These are phyloP conservation scores for Melanotaenia duboulayi DNA, from an alignment of 2,113 vertebrate species.

Conservation along the genomic window DNA sequence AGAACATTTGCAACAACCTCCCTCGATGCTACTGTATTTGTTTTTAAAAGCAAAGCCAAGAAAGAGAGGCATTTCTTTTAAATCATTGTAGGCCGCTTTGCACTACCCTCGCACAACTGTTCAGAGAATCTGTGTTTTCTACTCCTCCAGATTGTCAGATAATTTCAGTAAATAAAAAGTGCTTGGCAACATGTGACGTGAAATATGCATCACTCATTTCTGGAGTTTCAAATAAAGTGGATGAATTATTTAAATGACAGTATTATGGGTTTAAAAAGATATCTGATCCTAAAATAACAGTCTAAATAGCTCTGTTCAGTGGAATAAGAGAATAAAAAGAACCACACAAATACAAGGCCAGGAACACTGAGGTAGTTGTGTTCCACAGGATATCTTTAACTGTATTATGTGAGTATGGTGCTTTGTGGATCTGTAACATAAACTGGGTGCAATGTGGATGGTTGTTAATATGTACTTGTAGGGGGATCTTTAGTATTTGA, in stretches of 20 bases:
- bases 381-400: conserved; percentile 62
- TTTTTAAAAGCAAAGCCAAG: conserved; percentile 4
- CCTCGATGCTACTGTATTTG: conserved; percentile 13
- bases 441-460: conserved; percentile 12
- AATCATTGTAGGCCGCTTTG: conserved; percentile 14
- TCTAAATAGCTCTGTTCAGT: conserved; percentile 53
- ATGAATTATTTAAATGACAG: conserved; percentile 54
- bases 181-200: conserved; percentile 4
- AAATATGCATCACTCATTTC: conserved; percentile 5
- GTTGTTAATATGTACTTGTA: background rate
- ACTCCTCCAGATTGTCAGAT: background rate
- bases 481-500: background rate
- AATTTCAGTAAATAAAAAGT: conserved; percentile 12
- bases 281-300: conserved; percentile 64
- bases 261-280: conserved; percentile 23
- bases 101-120: background rate
- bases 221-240: conserved; percentile 37
- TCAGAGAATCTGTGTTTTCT: conserved; percentile 1
- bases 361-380: conserved; percentile 50
- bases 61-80: conserved; percentile 36
- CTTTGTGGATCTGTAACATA: conserved; percentile 43
- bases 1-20: conserved; percentile 27
- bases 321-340: conserved; percentile 60
- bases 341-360: conserved; percentile 57
- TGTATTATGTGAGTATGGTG: conserved; percentile 60